phyloP scores from a whole-genome alignment of 2,888 invertebrate genomes.

The Caprella mutica region DNA sequence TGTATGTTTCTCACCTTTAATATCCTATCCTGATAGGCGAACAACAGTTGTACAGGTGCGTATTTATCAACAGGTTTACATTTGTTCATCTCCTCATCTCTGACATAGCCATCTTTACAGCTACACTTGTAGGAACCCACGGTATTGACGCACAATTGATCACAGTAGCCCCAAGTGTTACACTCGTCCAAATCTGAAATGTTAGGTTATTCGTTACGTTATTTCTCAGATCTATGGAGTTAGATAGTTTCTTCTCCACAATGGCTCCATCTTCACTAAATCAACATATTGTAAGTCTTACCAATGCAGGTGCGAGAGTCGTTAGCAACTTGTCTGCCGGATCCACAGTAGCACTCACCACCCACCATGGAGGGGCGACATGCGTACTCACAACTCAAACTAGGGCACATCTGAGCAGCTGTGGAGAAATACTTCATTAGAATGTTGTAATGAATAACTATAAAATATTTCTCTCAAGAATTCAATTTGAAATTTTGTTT shows the following conservation, averaged over 20 bases:
- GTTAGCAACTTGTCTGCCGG: conserved; percentile 67
- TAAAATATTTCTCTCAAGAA: no score
- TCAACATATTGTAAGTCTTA: conserved; percentile 38
- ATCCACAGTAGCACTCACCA: conserved; percentile 78
- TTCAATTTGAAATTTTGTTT: no score
- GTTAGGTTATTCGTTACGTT: background rate
- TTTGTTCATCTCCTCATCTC: conserved; percentile 43
- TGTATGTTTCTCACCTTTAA: conserved; percentile 46
- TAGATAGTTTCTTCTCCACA: no score
- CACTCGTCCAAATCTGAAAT: conserved; percentile 77
- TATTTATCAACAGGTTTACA: conserved; percentile 47
- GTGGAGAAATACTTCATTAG: background rate
- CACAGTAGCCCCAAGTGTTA: conserved; percentile 83
- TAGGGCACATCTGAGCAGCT: conserved; percentile 68
- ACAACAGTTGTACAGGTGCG: conserved; percentile 48
- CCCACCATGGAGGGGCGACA: conserved; percentile 83
- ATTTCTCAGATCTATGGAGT: no score
- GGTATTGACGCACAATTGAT: conserved; percentile 83
- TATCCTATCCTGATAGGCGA: conserved; percentile 58
- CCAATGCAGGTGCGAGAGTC: conserved; percentile 74
- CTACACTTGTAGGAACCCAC: conserved; percentile 69
- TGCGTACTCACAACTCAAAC: conserved; percentile 75
- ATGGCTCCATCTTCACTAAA: no score
- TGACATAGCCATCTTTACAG: conserved; percentile 65
- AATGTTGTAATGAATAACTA: background rate